phyloP scores from a whole-genome alignment of 1,140 invertebrate genomes.

The Papilio helenus region DNA sequence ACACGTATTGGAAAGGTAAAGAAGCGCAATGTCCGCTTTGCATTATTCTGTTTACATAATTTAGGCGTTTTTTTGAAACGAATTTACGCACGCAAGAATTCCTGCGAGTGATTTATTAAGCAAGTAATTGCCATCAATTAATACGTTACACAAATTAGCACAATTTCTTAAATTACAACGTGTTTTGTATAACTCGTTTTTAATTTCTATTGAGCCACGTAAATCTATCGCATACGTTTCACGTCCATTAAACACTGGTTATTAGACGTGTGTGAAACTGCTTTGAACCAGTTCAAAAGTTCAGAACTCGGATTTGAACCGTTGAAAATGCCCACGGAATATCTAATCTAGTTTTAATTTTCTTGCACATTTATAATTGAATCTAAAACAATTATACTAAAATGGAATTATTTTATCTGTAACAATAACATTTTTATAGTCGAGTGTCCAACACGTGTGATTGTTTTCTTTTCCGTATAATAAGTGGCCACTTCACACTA shows the following conservation, averaged over 20 bases:
- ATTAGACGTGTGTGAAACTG: no score
- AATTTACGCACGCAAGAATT: no score
- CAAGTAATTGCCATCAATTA: background rate
- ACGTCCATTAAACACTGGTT: no score
- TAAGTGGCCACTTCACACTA: background rate
- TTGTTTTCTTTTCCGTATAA: slow-evolving; percentile 5
- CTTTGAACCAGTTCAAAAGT: no score
- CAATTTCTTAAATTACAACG: background rate
- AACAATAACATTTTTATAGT: slow-evolving; percentile 6
- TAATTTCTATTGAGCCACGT: background rate
- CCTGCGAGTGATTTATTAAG: background rate
- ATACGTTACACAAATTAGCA: background rate
- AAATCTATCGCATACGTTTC: background rate
- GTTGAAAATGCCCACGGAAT: no score
- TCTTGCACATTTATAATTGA: background rate
- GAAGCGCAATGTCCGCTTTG: no score
- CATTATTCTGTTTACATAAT: no score
- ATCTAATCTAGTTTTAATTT: no score
- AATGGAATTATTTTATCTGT: background rate
- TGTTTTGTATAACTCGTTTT: background rate
- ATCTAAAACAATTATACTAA: background rate
- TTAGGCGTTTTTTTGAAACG: no score
- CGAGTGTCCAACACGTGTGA: background rate
- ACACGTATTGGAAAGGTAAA: no score
- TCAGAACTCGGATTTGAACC: no score